Evolutionary conservation across 2,888 invertebrate species (phyloP).

Genomic region (Cancer borealis): DNA sequence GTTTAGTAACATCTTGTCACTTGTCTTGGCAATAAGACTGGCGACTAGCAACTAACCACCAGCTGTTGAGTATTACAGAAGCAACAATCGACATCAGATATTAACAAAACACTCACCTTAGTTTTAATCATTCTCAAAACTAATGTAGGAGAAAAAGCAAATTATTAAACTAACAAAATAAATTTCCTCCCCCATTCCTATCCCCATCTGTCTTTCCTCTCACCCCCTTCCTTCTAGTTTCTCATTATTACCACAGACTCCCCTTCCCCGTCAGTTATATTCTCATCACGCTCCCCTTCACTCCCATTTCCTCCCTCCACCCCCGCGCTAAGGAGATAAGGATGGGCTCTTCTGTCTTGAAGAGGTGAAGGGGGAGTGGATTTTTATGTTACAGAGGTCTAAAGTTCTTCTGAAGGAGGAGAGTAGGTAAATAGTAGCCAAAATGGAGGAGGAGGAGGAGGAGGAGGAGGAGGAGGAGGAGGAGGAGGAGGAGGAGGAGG

Average conservation of each 20-base stretch:
- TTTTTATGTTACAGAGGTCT: not conserved
- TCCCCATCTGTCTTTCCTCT: not conserved
- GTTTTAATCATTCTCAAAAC: not conserved
- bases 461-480: constrained; percentile 9
- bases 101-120: not conserved
- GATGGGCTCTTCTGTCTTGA: constrained; percentile 8
- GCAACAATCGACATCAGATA: not conserved
- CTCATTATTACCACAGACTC: not conserved
- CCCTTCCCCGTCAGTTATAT: not conserved
- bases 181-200: not conserved
- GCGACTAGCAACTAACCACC: not conserved
- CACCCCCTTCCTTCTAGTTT: not conserved
- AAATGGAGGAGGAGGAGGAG: not conserved
- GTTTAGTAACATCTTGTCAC: not conserved
- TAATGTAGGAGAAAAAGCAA: not conserved
- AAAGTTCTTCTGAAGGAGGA: not conserved
- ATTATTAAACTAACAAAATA: not conserved
- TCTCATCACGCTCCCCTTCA: not conserved
- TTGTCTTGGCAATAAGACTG: not conserved
- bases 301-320: not conserved
- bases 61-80: not conserved
- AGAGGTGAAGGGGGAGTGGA: not conserved
- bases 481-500: not conserved
- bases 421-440: not conserved
- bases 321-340: constrained; percentile 15